phyloP scores from a whole-genome alignment of 1,140 invertebrate species.

The Linepithema humile region DNA sequence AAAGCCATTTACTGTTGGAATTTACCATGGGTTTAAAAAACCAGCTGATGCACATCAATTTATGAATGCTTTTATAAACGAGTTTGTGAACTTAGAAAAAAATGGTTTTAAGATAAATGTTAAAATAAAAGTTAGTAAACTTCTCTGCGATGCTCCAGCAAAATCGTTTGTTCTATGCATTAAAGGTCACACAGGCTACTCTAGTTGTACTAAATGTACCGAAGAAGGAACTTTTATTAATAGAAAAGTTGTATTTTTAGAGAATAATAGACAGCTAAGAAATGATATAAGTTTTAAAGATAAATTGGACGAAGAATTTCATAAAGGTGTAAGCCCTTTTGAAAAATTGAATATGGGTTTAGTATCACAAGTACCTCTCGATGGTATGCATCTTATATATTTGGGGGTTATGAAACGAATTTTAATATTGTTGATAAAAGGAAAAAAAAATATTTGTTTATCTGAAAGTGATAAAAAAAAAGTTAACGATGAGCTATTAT shows the following conservation, averaged over 20 bases:
- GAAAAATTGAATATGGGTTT: slow-evolving; percentile 1
- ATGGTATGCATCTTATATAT: slow-evolving; percentile 6
- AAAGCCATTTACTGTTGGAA: background rate
- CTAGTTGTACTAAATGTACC: background rate
- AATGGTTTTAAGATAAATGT: slow-evolving; percentile 2
- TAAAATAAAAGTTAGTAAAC: slow-evolving; percentile 14
- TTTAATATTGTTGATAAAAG: background rate
- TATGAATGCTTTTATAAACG: background rate
- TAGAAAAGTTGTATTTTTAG: background rate
- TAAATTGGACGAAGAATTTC: background rate
- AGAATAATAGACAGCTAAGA: background rate
- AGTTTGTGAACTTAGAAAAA: background rate
- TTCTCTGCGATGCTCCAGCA: background rate
- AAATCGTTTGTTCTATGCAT: slow-evolving; percentile 10
- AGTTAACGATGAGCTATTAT: background rate
- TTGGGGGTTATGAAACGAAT: background rate
- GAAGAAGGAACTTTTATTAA: background rate
- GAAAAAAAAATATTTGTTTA: background rate
- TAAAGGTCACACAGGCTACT: background rate
- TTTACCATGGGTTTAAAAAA: background rate
- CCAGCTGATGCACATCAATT: background rate
- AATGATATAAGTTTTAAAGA: background rate
- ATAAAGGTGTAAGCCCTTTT: background rate
- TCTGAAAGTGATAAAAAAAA: background rate
- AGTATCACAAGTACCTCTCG: background rate